Base-by-base conservation (phyloP, 1,140 invertebrate species). In the Amphibalanus amphitrite region DNA sequence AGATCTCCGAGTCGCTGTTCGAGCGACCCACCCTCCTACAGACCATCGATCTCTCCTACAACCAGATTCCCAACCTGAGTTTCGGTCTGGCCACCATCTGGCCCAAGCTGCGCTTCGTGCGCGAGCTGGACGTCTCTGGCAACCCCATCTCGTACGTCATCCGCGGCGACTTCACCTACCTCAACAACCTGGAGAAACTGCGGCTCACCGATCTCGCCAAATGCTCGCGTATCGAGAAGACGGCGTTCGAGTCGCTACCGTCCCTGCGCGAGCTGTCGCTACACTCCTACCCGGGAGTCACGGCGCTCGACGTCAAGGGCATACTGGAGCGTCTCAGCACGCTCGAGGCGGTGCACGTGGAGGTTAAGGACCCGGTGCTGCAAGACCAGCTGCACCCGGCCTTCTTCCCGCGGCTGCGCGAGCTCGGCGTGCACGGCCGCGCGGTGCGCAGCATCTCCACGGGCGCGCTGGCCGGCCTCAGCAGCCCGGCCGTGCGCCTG, bases 281-380 rank as follows among this genome's bases (percentile, higher is more conserved):
- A 0, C 88, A 88, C 76, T 86, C 86, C 72, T 90, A 88, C 78
- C 89, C 89, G 0, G 84, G 86, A 75, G 75, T 94, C 6, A 89
- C 90, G 0, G 92, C 92, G 77, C 84, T 94, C 68, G 91, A 94
- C 79, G 83, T 91, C 0, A 87, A 90, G 76, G 90, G 90, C 13
- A 84, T 92, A 38, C 79, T 93, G 6, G 86, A 88, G 25, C 72
- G 75, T 38, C 73, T 82, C 29, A 72, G 76, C 23, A 76, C 78
- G 23, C 72, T 83, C 15, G 79, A 82, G 74, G 82, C 80, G 67
- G 79, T 94, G 3, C 89, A 92, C 75, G 86, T 94, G 69, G 93
- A 95, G 82, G 85, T 93, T 0, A 94, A 93, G 79, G 91, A 94
- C 77, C 80, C 87, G 0, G 85, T 85, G 68, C 86, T 94, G 68